Evolutionary conservation across 1,140 invertebrate genomes (phyloP), one percentile per base, ranked within the genome.

Genomic region (Diorhabda sublineata): DNA sequence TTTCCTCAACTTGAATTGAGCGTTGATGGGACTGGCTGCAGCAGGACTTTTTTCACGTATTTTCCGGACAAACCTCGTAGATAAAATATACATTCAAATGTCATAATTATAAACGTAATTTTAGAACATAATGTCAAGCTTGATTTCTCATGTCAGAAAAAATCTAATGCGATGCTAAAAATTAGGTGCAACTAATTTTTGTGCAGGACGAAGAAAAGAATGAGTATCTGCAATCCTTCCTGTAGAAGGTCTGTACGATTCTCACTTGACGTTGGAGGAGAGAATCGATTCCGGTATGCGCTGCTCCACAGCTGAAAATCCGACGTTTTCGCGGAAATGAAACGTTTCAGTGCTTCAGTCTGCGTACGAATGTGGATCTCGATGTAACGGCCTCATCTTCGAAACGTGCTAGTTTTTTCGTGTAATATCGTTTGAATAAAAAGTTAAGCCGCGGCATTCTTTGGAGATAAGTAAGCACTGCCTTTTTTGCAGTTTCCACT

Each of bases 211-310:
- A 52, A 52, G 47, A 6, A 26, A 26, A 52, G 47, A 52, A 52
- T 6, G n/a, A n/a, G 47, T n/a, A 52, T 52, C 47, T 52, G 47
- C 47, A 52, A 52, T 8, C 47, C 47, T n/a, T 8, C 6, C 47
- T n/a, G 47, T 8, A 2, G 47, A 52, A 6, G 47, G n/a, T 52
- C 47, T 52, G 6, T n/a, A 52, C 47, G 47, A 52, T 6, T 52
- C n/a, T n/a, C 47, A 52, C n/a, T 52, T n/a, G 6, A 52, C 47
- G 47, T 8, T 52, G 47, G 6, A n/a, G n/a, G n/a, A n/a, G 47
- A 52, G 47, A 52, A 52, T 52, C 47, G 47, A 52, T 52, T n/a
- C 47, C 47, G 47, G 47, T 52, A n/a, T 52, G 47, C 47, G 47
- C 47, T 26, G 26, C 26, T 26, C 26, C 26, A 26, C 26, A 26